Evolutionary conservation across 2,888 invertebrate species (phyloP), one percentile per base, ranked within the genome.

Genomic region (Drosophila kambysellisi): DNA sequence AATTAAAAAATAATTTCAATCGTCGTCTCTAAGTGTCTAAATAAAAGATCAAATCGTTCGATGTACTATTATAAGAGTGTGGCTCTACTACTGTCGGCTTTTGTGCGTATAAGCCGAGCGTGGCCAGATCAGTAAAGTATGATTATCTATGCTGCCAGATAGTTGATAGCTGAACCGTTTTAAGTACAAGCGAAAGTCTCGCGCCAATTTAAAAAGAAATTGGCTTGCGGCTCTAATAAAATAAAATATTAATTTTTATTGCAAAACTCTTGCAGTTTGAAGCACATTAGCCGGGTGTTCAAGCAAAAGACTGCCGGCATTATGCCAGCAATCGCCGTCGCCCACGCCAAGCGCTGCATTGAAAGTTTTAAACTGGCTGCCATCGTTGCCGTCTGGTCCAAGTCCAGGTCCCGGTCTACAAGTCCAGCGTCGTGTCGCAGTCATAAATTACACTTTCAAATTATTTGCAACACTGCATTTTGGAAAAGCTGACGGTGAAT

Each of bases 371-470:
- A 65, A 66, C 64, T 72, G 61, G 68, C 73, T 62, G 73, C 39
- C 37, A 64, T 50, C 60, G 63, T 46, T 29, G 30, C 43, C n/a
- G 62, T 57, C 50, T 66, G 56, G 60, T 74, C 65, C 59, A 65
- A 63, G 58, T 64, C 65, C 65, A 66, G 62, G 69, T 72, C 41
- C 78, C 37, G 54, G 39, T 56, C 54, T 56, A 37, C 78, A 70
- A 77, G 81, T 74, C 74, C 80, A 74, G 70, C 82, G 53, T 76
- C 76, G 69, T 76, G 66, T 78, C 79, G 74, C 72, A 59, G 70
- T 78, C 83, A 81, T 82, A 83, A 82, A 83, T 82, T 71, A 81
- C 74, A 81, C 82, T 82, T 82, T 82, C 83, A 82, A 82, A 82
- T 80, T 80, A 83, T 81, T 83, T 78, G 78, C 78, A 67, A 72